A percentile compares a stretch with the other conserved stretches of the same genome.
Evolutionary conservation across 2,888 invertebrate species (phyloP).

Genomic region (Parnassius apollo): DNA sequence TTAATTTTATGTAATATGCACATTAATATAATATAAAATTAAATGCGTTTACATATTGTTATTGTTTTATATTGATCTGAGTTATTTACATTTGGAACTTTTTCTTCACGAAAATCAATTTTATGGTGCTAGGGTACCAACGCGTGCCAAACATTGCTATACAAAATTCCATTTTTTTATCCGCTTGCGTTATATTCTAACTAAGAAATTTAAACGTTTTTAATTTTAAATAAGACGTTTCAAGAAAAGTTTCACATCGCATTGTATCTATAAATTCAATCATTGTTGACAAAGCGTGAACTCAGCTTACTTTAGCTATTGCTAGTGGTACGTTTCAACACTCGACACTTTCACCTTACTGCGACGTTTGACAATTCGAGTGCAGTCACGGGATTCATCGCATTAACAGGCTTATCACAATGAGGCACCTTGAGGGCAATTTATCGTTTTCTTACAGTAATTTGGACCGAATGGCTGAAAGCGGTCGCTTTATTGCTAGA

Average conservation of each 20-base stretch:
- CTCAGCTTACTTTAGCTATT: slow-evolving; percentile 46
- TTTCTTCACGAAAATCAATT: no score
- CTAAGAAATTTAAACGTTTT: no score
- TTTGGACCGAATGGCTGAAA: not conserved
- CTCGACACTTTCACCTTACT: slow-evolving; percentile 58
- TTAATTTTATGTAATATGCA: no score
- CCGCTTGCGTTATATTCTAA: no score
- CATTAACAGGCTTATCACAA: slow-evolving; percentile 10
- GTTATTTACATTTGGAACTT: no score
- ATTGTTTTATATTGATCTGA: no score
- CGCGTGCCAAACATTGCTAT: no score
- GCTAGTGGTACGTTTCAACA: slow-evolving; percentile 51
- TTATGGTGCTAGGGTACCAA: no score
- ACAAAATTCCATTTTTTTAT: no score
- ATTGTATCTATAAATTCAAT: slow-evolving; percentile 51
- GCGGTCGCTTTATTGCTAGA: not conserved
- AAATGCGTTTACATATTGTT: no score
- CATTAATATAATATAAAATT: no score
- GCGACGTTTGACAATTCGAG: slow-evolving; percentile 27
- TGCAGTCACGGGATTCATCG: slow-evolving; percentile 19
- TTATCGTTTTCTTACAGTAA: slow-evolving; percentile 9
- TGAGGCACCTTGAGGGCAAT: slow-evolving; percentile 6
- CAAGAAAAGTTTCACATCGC: slow-evolving; percentile 20
- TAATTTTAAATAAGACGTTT: no score
- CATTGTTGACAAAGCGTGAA: slow-evolving; percentile 54